Base-by-base conservation (phyloP, 1,140 invertebrate genomes). In the Hylaeus volcanicus region DNA sequence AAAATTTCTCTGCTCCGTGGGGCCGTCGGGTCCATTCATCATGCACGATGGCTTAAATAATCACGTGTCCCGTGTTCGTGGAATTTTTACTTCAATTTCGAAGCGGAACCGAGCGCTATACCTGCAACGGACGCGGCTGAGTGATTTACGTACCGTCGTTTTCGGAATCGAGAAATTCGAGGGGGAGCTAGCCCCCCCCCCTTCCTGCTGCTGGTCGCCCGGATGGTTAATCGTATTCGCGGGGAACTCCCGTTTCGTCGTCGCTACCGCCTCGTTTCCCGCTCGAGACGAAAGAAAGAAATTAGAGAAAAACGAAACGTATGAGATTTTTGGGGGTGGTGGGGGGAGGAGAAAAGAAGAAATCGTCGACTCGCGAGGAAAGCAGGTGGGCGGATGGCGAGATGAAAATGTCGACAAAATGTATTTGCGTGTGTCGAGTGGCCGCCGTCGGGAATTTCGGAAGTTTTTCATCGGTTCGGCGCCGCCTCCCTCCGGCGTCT, bases 1-100 rank as follows among this genome's bases (percentile, higher is more conserved):
- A 76, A 79, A 87, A 85, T 77, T 48, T 79, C 58, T 76, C 79
- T 69, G 55, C 79, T 64, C 39, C 6, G 26, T 12, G 71, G 74
- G 73, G 26, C 26, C 26, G 26, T 26, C 26, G 51, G 48, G 69
- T 81, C 74, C 83, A 82, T 86, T 86, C 83, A 68, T 86, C 84
- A 85, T 82, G 74, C 63, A 78, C 51, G 79, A 74, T 71, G 60
- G 79, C 80, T 85, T 72, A 86, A 85, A 85, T 81, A 86, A 85
- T 86, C 84, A 82, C 79, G 82, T 85, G 74, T 66, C 74, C 60
- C 79, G 73, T 58, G 71, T 66, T 69, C 72, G 73, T 68, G 64
- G 72, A 68, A 80, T 80, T 80, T 80, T 80, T 80, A 69, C 61
- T 65, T 74, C 61, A 73, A 79, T 74, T 74, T 41, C 70, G 41